These are phyloP conservation scores for Drosophila sproati DNA, from an alignment of 1,140 invertebrate genomes.

Conservation along the genomic window DNA sequence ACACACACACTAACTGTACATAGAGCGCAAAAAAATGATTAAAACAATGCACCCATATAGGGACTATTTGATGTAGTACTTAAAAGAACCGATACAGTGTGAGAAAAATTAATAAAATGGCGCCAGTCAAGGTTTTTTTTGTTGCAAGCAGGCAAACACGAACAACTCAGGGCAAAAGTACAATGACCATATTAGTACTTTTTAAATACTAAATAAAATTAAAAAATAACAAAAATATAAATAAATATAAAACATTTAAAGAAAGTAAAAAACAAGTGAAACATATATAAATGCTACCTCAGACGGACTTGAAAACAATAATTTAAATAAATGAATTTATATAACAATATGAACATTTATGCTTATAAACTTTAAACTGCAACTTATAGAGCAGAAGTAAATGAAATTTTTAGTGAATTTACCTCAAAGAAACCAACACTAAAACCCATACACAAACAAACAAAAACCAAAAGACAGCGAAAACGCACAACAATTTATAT, in stretches of 20 bases:
- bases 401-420: slow-evolving; percentile 74
- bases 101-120: slow-evolving; percentile 21
- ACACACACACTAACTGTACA: slow-evolving; percentile 30
- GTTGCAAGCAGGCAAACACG: slow-evolving; percentile 40
- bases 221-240: slow-evolving; percentile 42
- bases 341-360: slow-evolving; percentile 51
- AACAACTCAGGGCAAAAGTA: slow-evolving; percentile 84
- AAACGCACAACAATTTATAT: slow-evolving; percentile 38
- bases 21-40: slow-evolving; percentile 25
- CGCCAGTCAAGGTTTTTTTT: slow-evolving; percentile 64
- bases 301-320: slow-evolving; percentile 83
- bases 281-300: slow-evolving; percentile 77
- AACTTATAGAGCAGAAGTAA: slow-evolving; percentile 48
- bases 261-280: slow-evolving; percentile 42
- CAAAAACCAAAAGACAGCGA: slow-evolving; percentile 2
- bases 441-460: slow-evolving; percentile 28
- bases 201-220: slow-evolving; percentile 59
- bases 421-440: slow-evolving; percentile 40
- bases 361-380: slow-evolving; percentile 36
- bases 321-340: slow-evolving; percentile 81
- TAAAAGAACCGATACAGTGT: slow-evolving; percentile 29
- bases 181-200: slow-evolving; percentile 81
- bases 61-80: slow-evolving; percentile 21
- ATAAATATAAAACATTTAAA: slow-evolving; percentile 32
- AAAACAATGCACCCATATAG: background rate